These are phyloP conservation scores for Lepisosteus osseus DNA, from an alignment of 2,113 vertebrate species.

Conservation along the genomic window DNA sequence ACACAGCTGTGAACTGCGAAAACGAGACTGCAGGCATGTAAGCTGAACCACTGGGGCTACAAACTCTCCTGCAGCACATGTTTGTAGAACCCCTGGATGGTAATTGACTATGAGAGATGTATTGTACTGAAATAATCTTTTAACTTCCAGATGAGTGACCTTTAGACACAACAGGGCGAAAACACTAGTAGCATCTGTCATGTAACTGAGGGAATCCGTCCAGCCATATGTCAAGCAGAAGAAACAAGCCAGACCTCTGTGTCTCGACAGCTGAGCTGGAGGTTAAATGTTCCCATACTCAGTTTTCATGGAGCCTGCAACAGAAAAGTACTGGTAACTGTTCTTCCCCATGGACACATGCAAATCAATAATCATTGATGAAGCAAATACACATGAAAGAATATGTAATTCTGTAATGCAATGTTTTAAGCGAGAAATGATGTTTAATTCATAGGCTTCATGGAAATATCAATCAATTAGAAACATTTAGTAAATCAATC, in stretches of 20 bases:
- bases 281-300: background rate
- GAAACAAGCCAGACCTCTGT: background rate
- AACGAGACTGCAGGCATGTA: background rate
- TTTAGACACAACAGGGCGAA: background rate
- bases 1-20: conserved; percentile 2
- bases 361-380: too few species aligned
- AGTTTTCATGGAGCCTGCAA: background rate
- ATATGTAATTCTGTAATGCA: too few species aligned
- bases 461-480: too few species aligned
- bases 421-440: too few species aligned
- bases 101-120: conserved; percentile 22
- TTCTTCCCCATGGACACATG: too few species aligned
- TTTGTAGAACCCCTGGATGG: conserved; percentile 4
- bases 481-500: too few species aligned
- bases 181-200: conserved; percentile 7
- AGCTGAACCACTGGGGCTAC: background rate
- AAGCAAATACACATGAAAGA: too few species aligned
- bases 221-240: background rate
- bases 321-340: too few species aligned
- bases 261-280: background rate
- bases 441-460: too few species aligned
- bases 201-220: background rate
- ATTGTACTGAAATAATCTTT: conserved; percentile 19
- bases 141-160: conserved; percentile 15
- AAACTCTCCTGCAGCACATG: conserved; percentile 4